Evolutionary conservation across 2,113 vertebrate genomes (phyloP).

Genomic region (Chinchilla lanigera): DNA sequence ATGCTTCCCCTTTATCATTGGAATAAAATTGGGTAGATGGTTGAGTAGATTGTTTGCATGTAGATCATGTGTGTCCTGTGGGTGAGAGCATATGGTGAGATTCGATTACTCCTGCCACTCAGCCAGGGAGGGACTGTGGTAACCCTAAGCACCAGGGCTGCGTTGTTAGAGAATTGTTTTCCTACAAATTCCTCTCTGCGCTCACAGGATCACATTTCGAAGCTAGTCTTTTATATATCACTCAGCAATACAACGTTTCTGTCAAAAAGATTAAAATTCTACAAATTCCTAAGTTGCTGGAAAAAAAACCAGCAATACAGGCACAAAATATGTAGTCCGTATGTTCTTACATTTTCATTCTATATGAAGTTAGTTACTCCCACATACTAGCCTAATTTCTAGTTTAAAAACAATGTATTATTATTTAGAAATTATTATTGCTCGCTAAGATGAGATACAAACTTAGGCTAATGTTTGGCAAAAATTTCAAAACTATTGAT

Average conservation of each 20-base stretch:
- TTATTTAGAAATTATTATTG: conserved; percentile 9
- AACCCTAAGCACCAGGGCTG: background rate
- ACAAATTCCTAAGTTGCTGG: background rate
- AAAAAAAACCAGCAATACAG: background rate
- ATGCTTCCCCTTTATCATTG: conserved; percentile 34
- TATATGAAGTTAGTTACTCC: background rate
- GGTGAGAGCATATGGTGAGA: conserved; percentile 48
- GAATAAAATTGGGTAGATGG: conserved; percentile 49
- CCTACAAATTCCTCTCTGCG: background rate
- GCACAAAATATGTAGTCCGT: background rate
- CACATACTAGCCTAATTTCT: background rate
- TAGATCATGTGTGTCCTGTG: conserved; percentile 40
- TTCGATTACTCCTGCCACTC: background rate
- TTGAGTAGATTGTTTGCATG: conserved; percentile 27
- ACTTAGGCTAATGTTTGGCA: conserved; percentile 21
- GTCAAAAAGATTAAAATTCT: conserved; percentile 60
- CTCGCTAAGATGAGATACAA: conserved; percentile 12
- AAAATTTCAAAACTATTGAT: background rate
- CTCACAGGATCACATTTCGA: background rate
- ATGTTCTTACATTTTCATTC: background rate
- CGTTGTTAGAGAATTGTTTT: background rate
- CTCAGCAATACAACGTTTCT: background rate
- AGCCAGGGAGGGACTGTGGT: no score
- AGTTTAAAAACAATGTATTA: background rate
- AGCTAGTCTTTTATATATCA: background rate